Conservation (phyloP, 2,113 vertebrate genomes). For the Glaucidium brasilianum region DNA sequence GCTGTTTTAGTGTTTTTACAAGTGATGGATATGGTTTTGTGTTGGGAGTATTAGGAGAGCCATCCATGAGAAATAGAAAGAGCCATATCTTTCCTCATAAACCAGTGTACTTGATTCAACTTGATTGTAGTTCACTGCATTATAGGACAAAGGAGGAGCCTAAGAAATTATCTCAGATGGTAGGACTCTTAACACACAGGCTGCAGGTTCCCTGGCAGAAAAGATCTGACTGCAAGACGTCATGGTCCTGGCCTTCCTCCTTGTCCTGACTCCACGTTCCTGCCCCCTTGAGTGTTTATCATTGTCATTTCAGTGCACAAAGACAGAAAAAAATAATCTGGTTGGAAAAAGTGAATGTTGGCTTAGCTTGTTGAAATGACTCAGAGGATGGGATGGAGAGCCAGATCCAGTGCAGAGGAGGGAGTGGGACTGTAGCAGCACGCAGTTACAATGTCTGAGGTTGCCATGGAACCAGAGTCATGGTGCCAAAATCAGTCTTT, state of each 20-base stretch:
- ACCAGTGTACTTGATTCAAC: neutral
- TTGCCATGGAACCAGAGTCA: constrained; percentile 12
- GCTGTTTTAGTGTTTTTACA: neutral
- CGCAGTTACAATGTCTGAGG: neutral
- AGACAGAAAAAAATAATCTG: neutral
- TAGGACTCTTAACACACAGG: neutral
- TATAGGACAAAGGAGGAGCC: neutral
- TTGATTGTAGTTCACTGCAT: neutral
- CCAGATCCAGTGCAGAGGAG: neutral
- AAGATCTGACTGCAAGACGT: neutral
- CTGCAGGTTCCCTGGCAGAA: neutral
- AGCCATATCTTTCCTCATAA: neutral
- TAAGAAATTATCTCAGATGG: neutral
- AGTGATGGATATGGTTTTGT: neutral
- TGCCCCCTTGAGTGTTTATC: neutral
- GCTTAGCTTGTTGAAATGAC: neutral
- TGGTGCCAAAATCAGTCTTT: neutral
- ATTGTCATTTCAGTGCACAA: neutral
- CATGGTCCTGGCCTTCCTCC: neutral
- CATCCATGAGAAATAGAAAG: neutral
- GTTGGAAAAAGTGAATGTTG: neutral
- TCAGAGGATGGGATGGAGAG: neutral
- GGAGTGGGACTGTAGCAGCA: neutral
- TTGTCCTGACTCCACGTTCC: neutral
- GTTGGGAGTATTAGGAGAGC: neutral